Base-by-base conservation (phyloP, 2,888 invertebrate genomes). In the Nycteola revayana region DNA sequence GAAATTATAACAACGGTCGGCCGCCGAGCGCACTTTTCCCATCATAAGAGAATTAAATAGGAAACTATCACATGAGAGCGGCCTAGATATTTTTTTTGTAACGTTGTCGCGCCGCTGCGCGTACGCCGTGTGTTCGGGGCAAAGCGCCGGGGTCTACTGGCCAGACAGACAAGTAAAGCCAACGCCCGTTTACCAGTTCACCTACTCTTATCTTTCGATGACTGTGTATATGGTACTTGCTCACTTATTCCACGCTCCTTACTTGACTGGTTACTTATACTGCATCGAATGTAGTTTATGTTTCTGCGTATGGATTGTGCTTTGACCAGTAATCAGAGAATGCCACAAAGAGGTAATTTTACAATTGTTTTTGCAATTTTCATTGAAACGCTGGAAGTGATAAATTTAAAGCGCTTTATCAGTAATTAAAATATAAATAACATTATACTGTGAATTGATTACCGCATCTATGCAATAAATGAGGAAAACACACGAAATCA, bases 131-230 rank as follows among this genome's bases (percentile, higher is more conserved):
- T 58, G 60, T 60, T 67, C 77, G 66, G 47, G 47, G 41, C 74
- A 71, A 69, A 72, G 75, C 78, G 77, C 77, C 67, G 72, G 72
- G 67, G 75, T 75, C 64, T 71, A 88, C 87, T 86, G 81, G 57
- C 51, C 42, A 63, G 66, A 64, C 73, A 64, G 69, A 68, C 75
- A 66, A 67, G 61, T 63, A 58, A 61, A 68, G 79, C 72, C 78
- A 79, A 81, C 79, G 81, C 81, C 83, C 85, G 84, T 75, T 80
- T 81, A 77, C 84, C 77, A 75, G 78, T 79, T 78, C 79, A 77
- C 80, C 79, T 76, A 78, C 77, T 81, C 75, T 86, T 86, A 85
- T 86, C 85, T 79, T 57, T 58, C 70, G 74, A 77, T 73, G 77
- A 69, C 74, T 67, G 66, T 64, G 64, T 67, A 63, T 58, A 55